Percentiles rank a stretch among this genome's conserved stretches.
These are phyloP conservation scores for Gymnobelideus leadbeateri DNA, from an alignment of 2,113 vertebrate genomes.

Conservation along the genomic window DNA sequence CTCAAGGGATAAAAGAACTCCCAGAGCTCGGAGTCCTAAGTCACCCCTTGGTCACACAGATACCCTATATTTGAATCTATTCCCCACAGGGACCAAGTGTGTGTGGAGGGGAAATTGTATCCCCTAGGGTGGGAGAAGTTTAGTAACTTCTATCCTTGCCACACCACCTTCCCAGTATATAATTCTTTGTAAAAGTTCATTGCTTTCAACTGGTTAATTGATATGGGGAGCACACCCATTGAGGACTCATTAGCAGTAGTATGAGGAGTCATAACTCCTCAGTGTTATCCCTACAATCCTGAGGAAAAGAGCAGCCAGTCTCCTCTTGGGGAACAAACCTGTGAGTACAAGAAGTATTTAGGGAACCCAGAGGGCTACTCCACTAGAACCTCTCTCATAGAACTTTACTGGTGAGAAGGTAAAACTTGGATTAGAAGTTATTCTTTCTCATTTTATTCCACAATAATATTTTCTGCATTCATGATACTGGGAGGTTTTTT, in stretches of 20 bases:
- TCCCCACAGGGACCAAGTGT: not conserved
- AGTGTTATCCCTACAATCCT: not conserved
- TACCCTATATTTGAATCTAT: not conserved
- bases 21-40: not conserved
- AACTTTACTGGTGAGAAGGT: not conserved
- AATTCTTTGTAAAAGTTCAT: not conserved
- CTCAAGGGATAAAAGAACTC: not conserved
- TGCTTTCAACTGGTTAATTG: not conserved
- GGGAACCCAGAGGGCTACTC: not conserved
- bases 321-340: not conserved
- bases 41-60: not conserved
- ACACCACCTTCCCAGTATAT: not conserved
- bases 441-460: not conserved
- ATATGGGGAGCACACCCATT: not conserved
- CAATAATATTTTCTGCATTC: not conserved
- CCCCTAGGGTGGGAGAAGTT: not conserved
- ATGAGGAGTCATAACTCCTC: not conserved
- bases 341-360: not conserved
- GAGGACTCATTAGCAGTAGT: not conserved
- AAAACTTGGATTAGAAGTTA: not conserved
- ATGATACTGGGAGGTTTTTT: not conserved
- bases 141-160: not conserved
- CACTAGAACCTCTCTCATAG: not conserved
- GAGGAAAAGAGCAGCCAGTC: not conserved
- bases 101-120: not conserved